These are phyloP conservation scores for Caenorhabditis angaria DNA, from an alignment of 2,888 invertebrate genomes.

Conservation along the genomic window DNA sequence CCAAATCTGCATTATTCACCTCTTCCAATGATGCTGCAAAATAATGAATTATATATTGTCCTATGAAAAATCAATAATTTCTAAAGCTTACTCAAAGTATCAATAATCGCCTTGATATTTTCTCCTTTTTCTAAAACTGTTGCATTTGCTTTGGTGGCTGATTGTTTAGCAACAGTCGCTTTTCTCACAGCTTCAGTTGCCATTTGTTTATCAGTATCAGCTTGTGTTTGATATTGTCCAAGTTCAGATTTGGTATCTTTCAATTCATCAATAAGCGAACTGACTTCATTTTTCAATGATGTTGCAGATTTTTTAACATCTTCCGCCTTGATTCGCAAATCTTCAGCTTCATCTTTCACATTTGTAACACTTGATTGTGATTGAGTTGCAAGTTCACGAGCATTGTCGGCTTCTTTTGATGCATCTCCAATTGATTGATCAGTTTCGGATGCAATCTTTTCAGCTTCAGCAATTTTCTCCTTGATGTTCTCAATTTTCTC, in stretches of 20 bases:
- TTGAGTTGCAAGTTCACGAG: slow-evolving; percentile 39
- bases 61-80: not conserved
- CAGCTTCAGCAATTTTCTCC: slow-evolving; percentile 79
- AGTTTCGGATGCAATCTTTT: slow-evolving; percentile 45
- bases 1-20: slow-evolving; percentile 72
- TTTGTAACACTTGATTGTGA: slow-evolving; percentile 54
- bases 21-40: slow-evolving; percentile 70
- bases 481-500: slow-evolving; percentile 82
- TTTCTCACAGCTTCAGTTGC: slow-evolving; percentile 59
- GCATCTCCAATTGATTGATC: slow-evolving; percentile 56
- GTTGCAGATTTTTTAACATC: slow-evolving; percentile 48
- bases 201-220: slow-evolving; percentile 54
- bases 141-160: slow-evolving; percentile 54
- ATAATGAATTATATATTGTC: not conserved
- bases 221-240: slow-evolving; percentile 55
- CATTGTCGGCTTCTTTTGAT: slow-evolving; percentile 40
- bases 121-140: slow-evolving; percentile 47
- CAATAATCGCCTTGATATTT: slow-evolving; percentile 59
- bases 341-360: slow-evolving; percentile 38
- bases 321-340: slow-evolving; percentile 30
- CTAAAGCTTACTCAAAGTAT: slow-evolving; percentile 40
- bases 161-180: slow-evolving; percentile 57
- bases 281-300: slow-evolving; percentile 43
- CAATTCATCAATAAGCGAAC: slow-evolving; percentile 50
- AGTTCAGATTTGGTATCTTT: slow-evolving; percentile 47